A percentile compares a stretch with the other conserved stretches of the same genome.
phyloP scores from a whole-genome alignment of 2,888 invertebrate species.

The Diadromus collaris region DNA sequence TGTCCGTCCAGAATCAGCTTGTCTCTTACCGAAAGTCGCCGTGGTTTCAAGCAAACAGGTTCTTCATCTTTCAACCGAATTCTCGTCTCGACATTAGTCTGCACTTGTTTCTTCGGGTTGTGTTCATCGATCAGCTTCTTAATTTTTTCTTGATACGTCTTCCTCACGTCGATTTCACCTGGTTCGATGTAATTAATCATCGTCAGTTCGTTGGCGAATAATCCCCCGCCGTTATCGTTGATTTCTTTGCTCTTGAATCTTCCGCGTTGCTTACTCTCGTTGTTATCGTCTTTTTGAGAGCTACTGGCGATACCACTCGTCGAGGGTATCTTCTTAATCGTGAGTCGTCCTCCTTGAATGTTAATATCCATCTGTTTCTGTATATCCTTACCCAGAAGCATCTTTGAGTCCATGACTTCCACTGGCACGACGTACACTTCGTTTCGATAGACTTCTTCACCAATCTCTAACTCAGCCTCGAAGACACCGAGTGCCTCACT shows the following conservation, averaged over 20 bases:
- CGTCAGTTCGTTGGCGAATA: not conserved
- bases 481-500: constrained; percentile 41
- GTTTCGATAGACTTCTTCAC: constrained; percentile 23
- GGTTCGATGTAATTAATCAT: not conserved
- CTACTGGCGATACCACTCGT: not conserved
- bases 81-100: constrained; percentile 53
- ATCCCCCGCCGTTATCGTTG: not conserved
- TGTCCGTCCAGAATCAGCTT: constrained; percentile 57
- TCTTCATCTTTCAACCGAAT: constrained; percentile 54
- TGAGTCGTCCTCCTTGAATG: constrained; percentile 34
- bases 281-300: not conserved
- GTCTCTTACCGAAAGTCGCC: constrained; percentile 37
- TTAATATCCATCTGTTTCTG: constrained; percentile 34
- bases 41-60: constrained; percentile 53
- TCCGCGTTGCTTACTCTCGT: not conserved
- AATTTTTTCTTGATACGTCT: constrained; percentile 29
- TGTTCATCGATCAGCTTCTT: constrained; percentile 43
- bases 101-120: constrained; percentile 39
- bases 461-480: constrained; percentile 11
- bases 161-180: not conserved
- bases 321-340: not conserved
- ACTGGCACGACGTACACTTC: constrained; percentile 43
- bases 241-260: not conserved
- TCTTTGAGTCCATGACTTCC: constrained; percentile 31
- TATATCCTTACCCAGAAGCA: constrained; percentile 41